Conservation (phyloP, 2,888 invertebrate species). For the Ornithoptera priamus region DNA sequence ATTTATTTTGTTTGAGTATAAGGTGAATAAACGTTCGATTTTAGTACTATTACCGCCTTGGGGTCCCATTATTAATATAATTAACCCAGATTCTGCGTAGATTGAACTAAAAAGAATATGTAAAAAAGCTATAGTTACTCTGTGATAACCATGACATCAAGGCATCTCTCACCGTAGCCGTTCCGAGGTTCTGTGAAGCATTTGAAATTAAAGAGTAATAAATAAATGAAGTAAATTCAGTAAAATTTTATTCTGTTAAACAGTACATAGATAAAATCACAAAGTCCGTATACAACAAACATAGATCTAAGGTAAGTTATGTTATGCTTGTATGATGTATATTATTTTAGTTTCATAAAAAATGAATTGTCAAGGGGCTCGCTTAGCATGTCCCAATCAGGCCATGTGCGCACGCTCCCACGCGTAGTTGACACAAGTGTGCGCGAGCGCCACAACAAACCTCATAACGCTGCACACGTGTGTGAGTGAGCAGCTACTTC, state of each 20-base stretch:
- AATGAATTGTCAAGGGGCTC: conserved; percentile 75
- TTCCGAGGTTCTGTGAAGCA: too few relatives aligned
- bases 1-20: not conserved
- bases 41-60: too few relatives aligned
- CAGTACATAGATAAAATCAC: not conserved
- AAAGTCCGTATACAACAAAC: not conserved
- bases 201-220: too few relatives aligned
- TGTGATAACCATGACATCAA: too few relatives aligned
- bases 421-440: conserved; percentile 74
- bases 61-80: too few relatives aligned
- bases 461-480: conserved; percentile 54
- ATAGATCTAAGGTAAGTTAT: not conserved
- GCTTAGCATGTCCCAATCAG: conserved; percentile 75
- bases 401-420: conserved; percentile 79
- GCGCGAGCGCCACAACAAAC: conserved; percentile 71
- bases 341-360: conserved; percentile 68
- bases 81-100: too few relatives aligned
- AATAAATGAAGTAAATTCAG: too few relatives aligned
- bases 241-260: not conserved
- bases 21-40: not conserved
- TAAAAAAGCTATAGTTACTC: too few relatives aligned
- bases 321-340: conserved; percentile 31
- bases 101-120: too few relatives aligned
- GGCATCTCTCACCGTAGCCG: too few relatives aligned
- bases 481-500: conserved; percentile 76